These are phyloP conservation scores for Microtus ochrogaster DNA, from an alignment of 2,113 vertebrate species.

Conservation along the genomic window DNA sequence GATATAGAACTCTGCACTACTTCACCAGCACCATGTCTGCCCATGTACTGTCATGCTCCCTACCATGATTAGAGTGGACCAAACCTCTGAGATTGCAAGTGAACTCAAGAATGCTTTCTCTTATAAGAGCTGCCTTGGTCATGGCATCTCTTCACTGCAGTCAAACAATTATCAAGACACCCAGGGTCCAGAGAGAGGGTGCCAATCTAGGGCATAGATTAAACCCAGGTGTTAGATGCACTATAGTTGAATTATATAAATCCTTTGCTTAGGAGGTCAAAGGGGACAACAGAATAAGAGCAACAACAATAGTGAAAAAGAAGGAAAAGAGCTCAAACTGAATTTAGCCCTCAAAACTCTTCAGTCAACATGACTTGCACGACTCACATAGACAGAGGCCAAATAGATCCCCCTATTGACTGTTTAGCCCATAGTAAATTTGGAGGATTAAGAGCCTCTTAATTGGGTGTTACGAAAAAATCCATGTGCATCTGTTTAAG, in stretches of 20 bases:
- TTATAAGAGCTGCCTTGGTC: too few relatives aligned
- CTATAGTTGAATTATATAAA: neutral
- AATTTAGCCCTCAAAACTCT: neutral
- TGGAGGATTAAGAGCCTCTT: neutral
- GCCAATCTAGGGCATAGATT: neutral
- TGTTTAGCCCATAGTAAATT: neutral
- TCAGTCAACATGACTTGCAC: neutral
- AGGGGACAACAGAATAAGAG: neutral
- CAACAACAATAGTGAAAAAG: neutral
- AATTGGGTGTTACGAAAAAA: neutral
- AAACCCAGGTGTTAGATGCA: neutral
- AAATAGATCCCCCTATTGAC: neutral
- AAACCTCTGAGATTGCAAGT: neutral
- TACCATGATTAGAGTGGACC: neutral
- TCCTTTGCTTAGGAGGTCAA: neutral
- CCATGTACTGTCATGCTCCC: neutral
- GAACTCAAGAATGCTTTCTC: neutral
- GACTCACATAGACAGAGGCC: neutral
- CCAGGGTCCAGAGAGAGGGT: neutral
- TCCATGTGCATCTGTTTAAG: too few relatives aligned
- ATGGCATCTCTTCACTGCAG: too few relatives aligned
- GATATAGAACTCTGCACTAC: neutral
- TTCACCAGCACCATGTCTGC: neutral
- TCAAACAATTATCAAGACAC: neutral
- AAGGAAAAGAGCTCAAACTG: neutral